Base-by-base conservation (phyloP, 2,888 invertebrate species). In the Rhagium mordax region DNA sequence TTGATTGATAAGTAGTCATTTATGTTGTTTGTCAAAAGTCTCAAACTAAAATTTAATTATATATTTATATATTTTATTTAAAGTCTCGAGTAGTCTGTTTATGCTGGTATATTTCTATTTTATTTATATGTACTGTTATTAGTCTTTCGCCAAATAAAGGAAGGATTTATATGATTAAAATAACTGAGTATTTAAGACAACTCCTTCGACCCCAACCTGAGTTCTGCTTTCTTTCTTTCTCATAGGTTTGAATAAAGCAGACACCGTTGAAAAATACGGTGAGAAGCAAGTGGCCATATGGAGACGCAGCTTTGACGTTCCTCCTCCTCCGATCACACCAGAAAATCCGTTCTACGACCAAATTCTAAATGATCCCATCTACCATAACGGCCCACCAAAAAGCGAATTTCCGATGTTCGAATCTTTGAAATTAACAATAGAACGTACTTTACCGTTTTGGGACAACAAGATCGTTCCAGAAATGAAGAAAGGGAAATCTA, bases 361-460 rank as follows among this genome's bases (percentile, higher is more conserved):
- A 15, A 96, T 96, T 81, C 91, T 93, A 6, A 93, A 94, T 20
- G 96, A 96, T 86, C 89, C 93, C 0, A 91, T 94, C 70, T 95
- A 96, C 80, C 91, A 91, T 7, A 92, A 93, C 78, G 94, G 93
- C 0, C 94, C 94, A 76, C 88, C 90, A 0, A 88, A 90, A 2
- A 92, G 92, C 1, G 92, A 95, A 80, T 96, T 96, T 85, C 96
- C 96, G 0, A 93, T 91, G 89, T 93, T 91, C 78, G 96, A 96
- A 86, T 96, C 96, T 18, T 88, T 96, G 70, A 94, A 95, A 84
- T 89, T 95, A 62, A 95, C 95, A 1, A 94, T 95, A 86, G 92
- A 92, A 74, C 91, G 96, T 60, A 95, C 95, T 2, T 88, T 95
- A 79, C 97, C 97, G 0, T 96, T 94, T 84, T 98, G 97, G 94